Base-by-base conservation (phyloP, 1,140 invertebrate species). In the silkworm (Bombyx mori) region DNA sequence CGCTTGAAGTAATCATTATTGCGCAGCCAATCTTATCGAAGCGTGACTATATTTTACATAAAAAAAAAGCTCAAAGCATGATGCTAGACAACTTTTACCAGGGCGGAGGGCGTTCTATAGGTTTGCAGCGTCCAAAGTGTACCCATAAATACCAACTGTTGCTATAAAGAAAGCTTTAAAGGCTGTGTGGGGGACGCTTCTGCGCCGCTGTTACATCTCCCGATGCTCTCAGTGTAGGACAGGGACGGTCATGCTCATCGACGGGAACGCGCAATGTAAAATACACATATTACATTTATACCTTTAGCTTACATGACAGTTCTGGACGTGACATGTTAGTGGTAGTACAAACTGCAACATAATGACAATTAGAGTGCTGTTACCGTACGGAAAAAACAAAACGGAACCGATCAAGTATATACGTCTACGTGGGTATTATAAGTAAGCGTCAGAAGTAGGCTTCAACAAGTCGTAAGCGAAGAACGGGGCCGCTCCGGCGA, bases 1-100 rank as follows among this genome's bases (percentile, higher is more conserved):
- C 89, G 89, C 89, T 90, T 90, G 89, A 90, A 89, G 86, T 86
- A 86, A 87, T 86, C 82, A 86, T 86, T 86, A 86, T 87, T 86
- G 82, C 82, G 86, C 84, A 87, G 84, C 83, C 83, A 86, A 86
- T 86, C 83, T 87, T 78, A 85, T 86, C 80, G 79, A 87, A 88
- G 83, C 86, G 83, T 86, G 83, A 86, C 81, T 86, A 85, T 88
- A 86, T 79, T 86, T 83, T 86, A 86, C 79, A 88, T 50, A 51
- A 50, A 35, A 35, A 86, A 86, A 82, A 88, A 88, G 82, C 82
- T 85, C 4, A 65, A 88, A 88, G 84, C 84, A 86, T 86, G 82
- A 87, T 86, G 82, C 84, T 87, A 86, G 79, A 85, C 81, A 85
- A 84, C 68, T 84, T 79, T 80, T 83, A 85, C 84, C 79, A 86